Evolutionary conservation across 2,888 invertebrate species (phyloP).

Genomic region (Drosophila greeni): DNA sequence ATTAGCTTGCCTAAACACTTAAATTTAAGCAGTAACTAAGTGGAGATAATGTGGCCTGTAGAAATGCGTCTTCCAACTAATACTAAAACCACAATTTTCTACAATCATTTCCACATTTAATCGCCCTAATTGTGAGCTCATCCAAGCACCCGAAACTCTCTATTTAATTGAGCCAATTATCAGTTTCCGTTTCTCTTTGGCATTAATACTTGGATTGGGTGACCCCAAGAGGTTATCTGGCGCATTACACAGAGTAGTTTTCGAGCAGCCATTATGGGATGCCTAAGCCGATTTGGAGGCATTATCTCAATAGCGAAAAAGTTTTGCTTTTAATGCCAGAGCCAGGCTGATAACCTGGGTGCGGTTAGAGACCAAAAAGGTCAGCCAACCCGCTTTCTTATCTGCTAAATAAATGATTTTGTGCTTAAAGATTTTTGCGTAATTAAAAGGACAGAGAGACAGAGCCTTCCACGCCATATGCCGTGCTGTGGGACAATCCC

Average conservation of each 20-base stretch:
- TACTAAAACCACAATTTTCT: not conserved
- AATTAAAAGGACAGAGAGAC: constrained; percentile 57
- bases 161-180: constrained; percentile 37
- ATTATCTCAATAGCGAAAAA: constrained; percentile 41
- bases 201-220: not conserved
- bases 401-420: constrained; percentile 38
- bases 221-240: constrained; percentile 34
- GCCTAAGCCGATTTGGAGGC: constrained; percentile 30
- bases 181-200: constrained; percentile 18
- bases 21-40: constrained; percentile 18
- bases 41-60: constrained; percentile 9
- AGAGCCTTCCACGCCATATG: constrained; percentile 53
- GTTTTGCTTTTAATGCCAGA: constrained; percentile 28
- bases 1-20: constrained; percentile 8
- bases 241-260: constrained; percentile 23
- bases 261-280: constrained; percentile 10
- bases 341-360: constrained; percentile 54
- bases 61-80: not conserved
- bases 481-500: constrained; percentile 58
- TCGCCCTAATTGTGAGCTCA: constrained; percentile 35
- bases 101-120: constrained; percentile 9
- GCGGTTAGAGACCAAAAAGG: constrained; percentile 40
- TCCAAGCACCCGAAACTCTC: constrained; percentile 19
- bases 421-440: constrained; percentile 55
- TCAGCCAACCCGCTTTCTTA: constrained; percentile 41